These are phyloP conservation scores for Tetranychus urticae DNA, from an alignment of 1,140 invertebrate species.

Conservation along the genomic window DNA sequence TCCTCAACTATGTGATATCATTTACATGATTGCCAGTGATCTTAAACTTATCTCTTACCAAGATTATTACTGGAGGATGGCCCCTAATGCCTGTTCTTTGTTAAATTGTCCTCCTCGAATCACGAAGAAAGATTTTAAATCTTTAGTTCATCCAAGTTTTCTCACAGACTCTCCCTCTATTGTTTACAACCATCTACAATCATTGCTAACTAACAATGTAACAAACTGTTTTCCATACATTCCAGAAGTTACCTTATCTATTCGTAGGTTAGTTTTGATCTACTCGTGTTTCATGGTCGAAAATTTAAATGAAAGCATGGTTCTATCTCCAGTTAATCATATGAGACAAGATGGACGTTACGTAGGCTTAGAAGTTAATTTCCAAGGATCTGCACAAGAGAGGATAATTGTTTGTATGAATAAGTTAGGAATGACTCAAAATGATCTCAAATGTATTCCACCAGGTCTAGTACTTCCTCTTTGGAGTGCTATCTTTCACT, in stretches of 20 bases:
- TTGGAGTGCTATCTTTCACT: constrained; percentile 44
- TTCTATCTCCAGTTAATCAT: not conserved
- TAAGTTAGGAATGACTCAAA: constrained; percentile 30
- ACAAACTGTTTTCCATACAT: constrained; percentile 37
- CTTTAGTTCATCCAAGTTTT: constrained; percentile 10
- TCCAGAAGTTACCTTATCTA: constrained; percentile 23
- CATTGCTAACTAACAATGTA: constrained; percentile 13
- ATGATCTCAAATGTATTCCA: constrained; percentile 46
- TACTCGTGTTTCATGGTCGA: not conserved
- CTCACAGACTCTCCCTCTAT: constrained; percentile 12
- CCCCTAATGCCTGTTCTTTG: constrained; percentile 33
- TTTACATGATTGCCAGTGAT: constrained; percentile 41
- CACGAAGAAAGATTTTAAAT: constrained; percentile 14
- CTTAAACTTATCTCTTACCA: constrained; percentile 42
- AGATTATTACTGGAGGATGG: constrained; percentile 65
- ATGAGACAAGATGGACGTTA: not conserved
- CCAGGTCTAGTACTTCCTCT: constrained; percentile 45
- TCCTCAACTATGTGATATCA: constrained; percentile 37
- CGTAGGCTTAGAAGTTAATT: not conserved
- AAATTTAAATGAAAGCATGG: not conserved
- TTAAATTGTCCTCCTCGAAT: constrained; percentile 14
- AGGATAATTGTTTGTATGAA: constrained; percentile 21
- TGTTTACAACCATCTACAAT: constrained; percentile 7
- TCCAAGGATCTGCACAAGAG: not conserved
- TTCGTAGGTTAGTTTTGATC: constrained; percentile 19